Percentiles rank a stretch among this genome's conserved stretches.
Conservation (phyloP, 1,140 invertebrate genomes). For the Dinothrombium tinctorium region DNA sequence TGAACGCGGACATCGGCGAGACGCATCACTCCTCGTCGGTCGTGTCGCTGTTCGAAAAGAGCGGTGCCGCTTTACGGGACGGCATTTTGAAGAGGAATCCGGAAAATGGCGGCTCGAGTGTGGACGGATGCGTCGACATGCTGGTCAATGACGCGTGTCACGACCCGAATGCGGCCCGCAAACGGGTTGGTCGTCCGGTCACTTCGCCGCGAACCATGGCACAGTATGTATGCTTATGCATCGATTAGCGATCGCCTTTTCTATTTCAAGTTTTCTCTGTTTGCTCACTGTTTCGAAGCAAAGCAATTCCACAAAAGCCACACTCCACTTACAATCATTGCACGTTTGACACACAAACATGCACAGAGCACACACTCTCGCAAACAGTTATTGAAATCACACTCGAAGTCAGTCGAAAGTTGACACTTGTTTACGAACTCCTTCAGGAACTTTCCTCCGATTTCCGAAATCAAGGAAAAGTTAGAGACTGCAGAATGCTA, state of each 20-base stretch:
- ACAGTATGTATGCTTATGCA: not conserved
- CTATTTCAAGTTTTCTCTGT: not conserved
- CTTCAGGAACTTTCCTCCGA: slow-evolving; percentile 5
- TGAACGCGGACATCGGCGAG: not conserved
- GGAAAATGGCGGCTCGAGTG: not conserved
- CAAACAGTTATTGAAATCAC: too few species aligned
- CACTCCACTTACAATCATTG: not conserved
- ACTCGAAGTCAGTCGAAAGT: too few species aligned
- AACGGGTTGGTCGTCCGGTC: slow-evolving; percentile 9
- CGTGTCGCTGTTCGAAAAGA: too few species aligned
- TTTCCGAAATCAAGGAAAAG: slow-evolving; percentile 5
- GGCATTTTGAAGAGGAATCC: too few species aligned
- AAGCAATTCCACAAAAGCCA: not conserved
- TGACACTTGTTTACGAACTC: not conserved
- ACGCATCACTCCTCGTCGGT: not conserved
- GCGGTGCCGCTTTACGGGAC: too few species aligned
- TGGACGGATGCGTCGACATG: not conserved
- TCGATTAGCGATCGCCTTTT: not conserved
- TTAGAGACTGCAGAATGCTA: slow-evolving; percentile 7
- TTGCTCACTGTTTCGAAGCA: not conserved
- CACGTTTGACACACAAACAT: not conserved
- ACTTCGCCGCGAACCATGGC: slow-evolving; percentile 5
- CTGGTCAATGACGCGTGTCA: not conserved
- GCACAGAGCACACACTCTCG: not conserved
- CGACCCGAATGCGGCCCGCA: slow-evolving; percentile 1